phyloP scores from a whole-genome alignment of 2,888 invertebrate species.

The Melieria omissa region DNA sequence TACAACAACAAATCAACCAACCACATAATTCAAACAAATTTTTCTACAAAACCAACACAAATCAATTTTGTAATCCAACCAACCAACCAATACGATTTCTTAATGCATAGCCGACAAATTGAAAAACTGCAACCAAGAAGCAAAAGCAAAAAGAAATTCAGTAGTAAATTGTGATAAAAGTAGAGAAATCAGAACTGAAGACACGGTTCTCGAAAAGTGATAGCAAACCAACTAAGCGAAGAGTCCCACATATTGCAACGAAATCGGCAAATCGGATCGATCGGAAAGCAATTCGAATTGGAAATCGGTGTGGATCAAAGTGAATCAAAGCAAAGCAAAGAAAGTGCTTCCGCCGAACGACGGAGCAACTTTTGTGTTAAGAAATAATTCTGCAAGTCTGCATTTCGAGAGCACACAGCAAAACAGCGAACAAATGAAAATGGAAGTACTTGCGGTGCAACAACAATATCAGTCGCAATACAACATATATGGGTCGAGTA shows the following conservation, averaged over 20 bases:
- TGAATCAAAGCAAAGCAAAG: neutral
- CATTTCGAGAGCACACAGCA: conserved; percentile 26
- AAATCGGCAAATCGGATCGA: no score
- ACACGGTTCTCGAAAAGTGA: conserved; percentile 14
- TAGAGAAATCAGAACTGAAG: conserved; percentile 39
- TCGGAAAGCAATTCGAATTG: neutral
- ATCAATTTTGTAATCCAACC: conserved; percentile 45
- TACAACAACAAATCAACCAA: conserved; percentile 37
- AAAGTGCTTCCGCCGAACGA: neutral
- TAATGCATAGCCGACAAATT: conserved; percentile 8
- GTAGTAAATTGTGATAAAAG: conserved; percentile 54
- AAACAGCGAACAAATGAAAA: conserved; percentile 45
- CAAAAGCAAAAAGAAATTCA: conserved; percentile 19
- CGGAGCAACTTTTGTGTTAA: conserved; percentile 20
- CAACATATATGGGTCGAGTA: conserved; percentile 56
- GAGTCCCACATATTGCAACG: no score
- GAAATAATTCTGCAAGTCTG: conserved; percentile 18
- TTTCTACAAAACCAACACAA: conserved; percentile 41
- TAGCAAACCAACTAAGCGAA: neutral
- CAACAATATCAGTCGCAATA: conserved; percentile 52
- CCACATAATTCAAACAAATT: conserved; percentile 4
- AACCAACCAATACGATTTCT: conserved; percentile 31
- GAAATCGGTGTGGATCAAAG: neutral
- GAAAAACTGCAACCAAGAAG: neutral
- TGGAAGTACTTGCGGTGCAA: conserved; percentile 50